Percentiles rank a stretch among this genome's conserved stretches.
Conservation (phyloP, 1,140 invertebrate species). For the Helicoverpa zea region DNA sequence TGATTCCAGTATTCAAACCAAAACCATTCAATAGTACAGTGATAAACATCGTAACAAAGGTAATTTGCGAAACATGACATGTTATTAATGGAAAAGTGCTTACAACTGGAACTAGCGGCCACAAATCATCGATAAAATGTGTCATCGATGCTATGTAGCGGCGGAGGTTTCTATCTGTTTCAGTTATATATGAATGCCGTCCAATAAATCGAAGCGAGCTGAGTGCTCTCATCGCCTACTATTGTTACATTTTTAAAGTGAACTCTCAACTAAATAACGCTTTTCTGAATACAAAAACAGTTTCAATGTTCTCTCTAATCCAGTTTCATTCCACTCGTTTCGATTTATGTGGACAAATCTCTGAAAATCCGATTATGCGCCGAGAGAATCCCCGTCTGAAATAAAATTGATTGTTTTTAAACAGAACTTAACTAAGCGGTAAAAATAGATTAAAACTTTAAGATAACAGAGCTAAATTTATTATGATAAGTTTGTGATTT, state of each 20-base stretch:
- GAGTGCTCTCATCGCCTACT: not conserved
- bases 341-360: conserved; percentile 37
- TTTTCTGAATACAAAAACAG: conserved; percentile 27
- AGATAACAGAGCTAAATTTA: conserved; percentile 5
- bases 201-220: conserved; percentile 11
- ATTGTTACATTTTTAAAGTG: conserved; percentile 6
- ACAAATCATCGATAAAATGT: not conserved
- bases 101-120: not conserved
- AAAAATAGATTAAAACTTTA: conserved; percentile 9
- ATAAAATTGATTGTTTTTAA: conserved; percentile 12
- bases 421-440: conserved; percentile 3
- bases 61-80: too few relatives aligned
- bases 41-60: too few relatives aligned
- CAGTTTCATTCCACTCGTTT: conserved; percentile 36
- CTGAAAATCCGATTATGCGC: conserved; percentile 25
- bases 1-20: not conserved
- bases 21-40: not conserved
- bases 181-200: not conserved
- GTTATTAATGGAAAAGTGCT: not conserved
- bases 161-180: not conserved
- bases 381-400: not conserved
- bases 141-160: not conserved
- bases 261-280: conserved; percentile 15
- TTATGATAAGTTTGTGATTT: not conserved
- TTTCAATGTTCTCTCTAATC: conserved; percentile 25